Percentiles rank a stretch among this genome's conserved stretches.
These are phyloP conservation scores for Drosophila mercatorum DNA, from an alignment of 2,888 invertebrate genomes.

Conservation along the genomic window DNA sequence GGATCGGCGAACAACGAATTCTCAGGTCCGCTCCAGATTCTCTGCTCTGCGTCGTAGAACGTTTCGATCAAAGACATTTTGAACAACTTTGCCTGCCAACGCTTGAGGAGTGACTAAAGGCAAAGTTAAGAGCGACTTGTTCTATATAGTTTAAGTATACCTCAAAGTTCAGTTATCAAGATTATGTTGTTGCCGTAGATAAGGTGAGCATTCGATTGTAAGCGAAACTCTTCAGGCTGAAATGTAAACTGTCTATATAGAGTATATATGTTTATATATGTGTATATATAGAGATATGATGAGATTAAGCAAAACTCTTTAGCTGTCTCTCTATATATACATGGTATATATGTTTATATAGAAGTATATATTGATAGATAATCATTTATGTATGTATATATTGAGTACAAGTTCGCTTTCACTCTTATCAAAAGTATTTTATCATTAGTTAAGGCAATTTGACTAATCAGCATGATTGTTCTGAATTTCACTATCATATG, in stretches of 20 bases:
- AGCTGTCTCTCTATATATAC: too few species aligned
- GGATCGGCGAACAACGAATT: neutral
- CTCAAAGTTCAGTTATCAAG: neutral
- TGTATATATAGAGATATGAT: too few species aligned
- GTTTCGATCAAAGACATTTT: constrained; percentile 41
- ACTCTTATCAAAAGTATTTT: too few species aligned
- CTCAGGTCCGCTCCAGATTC: constrained; percentile 30
- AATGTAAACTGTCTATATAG: too few species aligned
- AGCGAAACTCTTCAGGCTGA: neutral
- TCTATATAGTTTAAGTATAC: neutral
- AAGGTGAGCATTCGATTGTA: neutral
- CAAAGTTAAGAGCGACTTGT: neutral
- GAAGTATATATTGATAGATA: neutral
- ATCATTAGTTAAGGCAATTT: too few species aligned
- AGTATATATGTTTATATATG: too few species aligned
- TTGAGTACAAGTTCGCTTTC: too few species aligned
- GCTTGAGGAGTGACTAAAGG: constrained; percentile 19
- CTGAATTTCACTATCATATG: too few species aligned
- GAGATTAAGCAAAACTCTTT: too few species aligned
- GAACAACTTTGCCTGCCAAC: neutral
- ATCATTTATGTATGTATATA: neutral
- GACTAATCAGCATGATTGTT: too few species aligned
- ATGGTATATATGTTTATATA: too few species aligned
- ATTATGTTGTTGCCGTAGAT: neutral
- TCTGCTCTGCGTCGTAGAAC: constrained; percentile 22